Percentiles rank a stretch among this genome's conserved stretches.
These are phyloP conservation scores for Gasteruption jaculator DNA, from an alignment of 2,888 invertebrate species.

Conservation along the genomic window DNA sequence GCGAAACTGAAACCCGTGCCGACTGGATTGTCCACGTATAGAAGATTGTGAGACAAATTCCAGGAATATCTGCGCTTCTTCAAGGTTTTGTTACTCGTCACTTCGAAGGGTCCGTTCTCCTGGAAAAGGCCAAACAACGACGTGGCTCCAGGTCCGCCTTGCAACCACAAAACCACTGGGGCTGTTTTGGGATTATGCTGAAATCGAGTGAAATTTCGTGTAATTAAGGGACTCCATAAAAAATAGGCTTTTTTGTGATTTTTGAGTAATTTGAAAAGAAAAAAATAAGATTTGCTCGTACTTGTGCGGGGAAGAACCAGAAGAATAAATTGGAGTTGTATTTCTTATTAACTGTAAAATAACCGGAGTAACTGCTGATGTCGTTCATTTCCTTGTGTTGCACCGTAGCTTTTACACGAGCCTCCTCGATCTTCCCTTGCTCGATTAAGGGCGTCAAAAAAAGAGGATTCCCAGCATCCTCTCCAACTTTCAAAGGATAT, in stretches of 20 bases:
- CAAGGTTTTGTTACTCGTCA: slow-evolving; percentile 54
- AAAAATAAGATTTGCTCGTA: slow-evolving; percentile 22
- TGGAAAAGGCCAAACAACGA: slow-evolving; percentile 77
- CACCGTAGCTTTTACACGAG: slow-evolving; percentile 57
- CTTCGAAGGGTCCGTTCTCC: slow-evolving; percentile 76
- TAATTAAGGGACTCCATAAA: too few species aligned
- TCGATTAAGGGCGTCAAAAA: slow-evolving; percentile 74
- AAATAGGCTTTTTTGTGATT: too few species aligned
- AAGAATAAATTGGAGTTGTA: slow-evolving; percentile 83
- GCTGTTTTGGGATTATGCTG: slow-evolving; percentile 56
- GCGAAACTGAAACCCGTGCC: slow-evolving; percentile 92
- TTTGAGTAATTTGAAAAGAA: background rate
- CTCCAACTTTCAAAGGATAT: slow-evolving; percentile 21
- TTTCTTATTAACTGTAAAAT: slow-evolving; percentile 74
- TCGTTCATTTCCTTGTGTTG: slow-evolving; percentile 59
- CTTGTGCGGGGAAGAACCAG: slow-evolving; percentile 83
- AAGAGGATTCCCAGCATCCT: slow-evolving; percentile 59
- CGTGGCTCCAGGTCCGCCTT: slow-evolving; percentile 80
- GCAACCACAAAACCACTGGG: slow-evolving; percentile 78
- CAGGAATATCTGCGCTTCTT: slow-evolving; percentile 71
- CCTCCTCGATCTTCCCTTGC: slow-evolving; percentile 66
- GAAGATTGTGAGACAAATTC: slow-evolving; percentile 72
- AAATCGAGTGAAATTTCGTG: too few species aligned
- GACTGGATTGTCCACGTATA: slow-evolving; percentile 92
- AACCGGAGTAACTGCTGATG: slow-evolving; percentile 73